Evolutionary conservation across 2,888 invertebrate species (phyloP).

Genomic region (Pristionchus japonicus): DNA sequence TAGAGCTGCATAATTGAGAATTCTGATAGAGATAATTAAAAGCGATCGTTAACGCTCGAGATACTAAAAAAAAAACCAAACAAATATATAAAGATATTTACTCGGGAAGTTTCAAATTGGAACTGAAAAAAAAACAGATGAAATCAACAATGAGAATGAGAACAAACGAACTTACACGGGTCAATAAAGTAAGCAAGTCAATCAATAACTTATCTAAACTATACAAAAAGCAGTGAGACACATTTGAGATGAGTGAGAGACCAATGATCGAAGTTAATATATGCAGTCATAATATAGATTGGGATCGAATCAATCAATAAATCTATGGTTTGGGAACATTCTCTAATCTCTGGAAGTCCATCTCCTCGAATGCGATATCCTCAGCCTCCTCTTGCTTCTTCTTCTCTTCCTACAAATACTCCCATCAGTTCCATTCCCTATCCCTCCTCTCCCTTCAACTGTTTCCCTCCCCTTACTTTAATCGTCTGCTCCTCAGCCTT

Average conservation of each 20-base stretch:
- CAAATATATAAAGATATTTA: background rate
- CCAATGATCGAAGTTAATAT: background rate
- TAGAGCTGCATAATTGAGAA: background rate
- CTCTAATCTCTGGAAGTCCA: slow-evolving; percentile 71
- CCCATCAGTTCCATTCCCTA: background rate
- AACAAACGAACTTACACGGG: slow-evolving; percentile 20
- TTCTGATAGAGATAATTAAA: background rate
- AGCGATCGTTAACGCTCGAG: background rate
- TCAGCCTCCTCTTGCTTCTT: slow-evolving; percentile 41
- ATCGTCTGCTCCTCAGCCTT: slow-evolving; percentile 52
- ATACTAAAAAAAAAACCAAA: background rate
- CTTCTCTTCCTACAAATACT: slow-evolving; percentile 51
- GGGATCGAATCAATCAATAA: background rate
- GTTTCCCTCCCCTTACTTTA: background rate
- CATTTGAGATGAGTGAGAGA: slow-evolving; percentile 16
- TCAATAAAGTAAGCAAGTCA: slow-evolving; percentile 19
- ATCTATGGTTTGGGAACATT: slow-evolving; percentile 52
- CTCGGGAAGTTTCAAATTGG: background rate
- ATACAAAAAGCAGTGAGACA: slow-evolving; percentile 19
- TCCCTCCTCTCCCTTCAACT: background rate
- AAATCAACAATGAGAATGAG: slow-evolving; percentile 12
- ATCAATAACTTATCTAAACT: slow-evolving; percentile 2
- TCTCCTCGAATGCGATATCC: slow-evolving; percentile 71
- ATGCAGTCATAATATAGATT: background rate
- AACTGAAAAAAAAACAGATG: background rate